Percentiles rank a stretch among this genome's conserved stretches.
These are phyloP conservation scores for Rattus rattus DNA, from an alignment of 2,113 vertebrate species.

Conservation along the genomic window DNA sequence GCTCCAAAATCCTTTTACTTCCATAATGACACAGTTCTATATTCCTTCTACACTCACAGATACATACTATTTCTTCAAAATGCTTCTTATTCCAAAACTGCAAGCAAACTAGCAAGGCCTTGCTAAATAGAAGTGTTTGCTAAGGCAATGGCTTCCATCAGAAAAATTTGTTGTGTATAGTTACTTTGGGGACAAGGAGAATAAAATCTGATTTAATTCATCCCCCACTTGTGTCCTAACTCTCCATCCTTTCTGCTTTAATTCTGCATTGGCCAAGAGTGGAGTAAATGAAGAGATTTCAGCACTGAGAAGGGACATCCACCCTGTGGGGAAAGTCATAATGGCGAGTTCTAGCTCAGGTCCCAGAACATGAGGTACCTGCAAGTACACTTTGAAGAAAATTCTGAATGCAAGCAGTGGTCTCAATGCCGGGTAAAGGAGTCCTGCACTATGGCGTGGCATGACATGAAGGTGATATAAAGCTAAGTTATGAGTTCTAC, in stretches of 20 bases:
- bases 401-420: slow-evolving; percentile 23
- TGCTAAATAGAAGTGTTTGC: not conserved
- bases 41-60: not conserved
- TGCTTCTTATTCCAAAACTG: slow-evolving; percentile 33
- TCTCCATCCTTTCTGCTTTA: slow-evolving; percentile 15
- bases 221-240: not conserved
- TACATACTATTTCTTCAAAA: not conserved
- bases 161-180: not conserved
- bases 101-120: not conserved
- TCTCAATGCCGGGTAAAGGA: slow-evolving; percentile 23
- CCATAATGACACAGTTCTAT: not conserved
- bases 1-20: slow-evolving; percentile 37
- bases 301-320: slow-evolving; percentile 1
- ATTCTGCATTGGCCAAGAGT: slow-evolving; percentile 10
- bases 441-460: not conserved
- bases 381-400: not conserved
- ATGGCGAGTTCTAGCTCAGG: not conserved
- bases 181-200: not conserved
- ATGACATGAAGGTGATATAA: slow-evolving; percentile 18
- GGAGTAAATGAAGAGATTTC: not conserved
- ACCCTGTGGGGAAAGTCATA: not conserved
- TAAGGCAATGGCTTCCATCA: slow-evolving; percentile 8
- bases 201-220: slow-evolving; percentile 17
- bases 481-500: slow-evolving; percentile 28
- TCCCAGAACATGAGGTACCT: not conserved